phyloP scores from a whole-genome alignment of 2,888 invertebrate species.

The Zeuzera pyrina region DNA sequence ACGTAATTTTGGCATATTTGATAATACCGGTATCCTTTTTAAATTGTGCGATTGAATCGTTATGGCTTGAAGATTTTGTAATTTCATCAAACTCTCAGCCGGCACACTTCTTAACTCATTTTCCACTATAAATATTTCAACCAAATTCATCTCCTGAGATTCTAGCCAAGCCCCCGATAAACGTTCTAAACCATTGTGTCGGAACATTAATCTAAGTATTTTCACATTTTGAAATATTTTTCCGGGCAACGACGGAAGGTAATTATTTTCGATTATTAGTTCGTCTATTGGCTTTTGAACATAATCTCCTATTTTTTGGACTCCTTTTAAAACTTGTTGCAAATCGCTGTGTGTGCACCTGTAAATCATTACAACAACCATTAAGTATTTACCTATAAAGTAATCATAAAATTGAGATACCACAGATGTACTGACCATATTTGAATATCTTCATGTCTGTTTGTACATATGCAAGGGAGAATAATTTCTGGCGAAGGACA shows the following conservation, averaged over 20 bases:
- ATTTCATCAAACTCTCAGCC: slow-evolving; percentile 81
- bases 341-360: slow-evolving; percentile 96
- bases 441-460: slow-evolving; percentile 84
- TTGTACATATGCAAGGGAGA: slow-evolving; percentile 86
- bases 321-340: slow-evolving; percentile 81
- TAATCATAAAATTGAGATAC: background rate
- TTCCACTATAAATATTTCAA: slow-evolving; percentile 90
- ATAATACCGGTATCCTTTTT: slow-evolving; percentile 82
- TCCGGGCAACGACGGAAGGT: slow-evolving; percentile 87
- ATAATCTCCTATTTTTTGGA: slow-evolving; percentile 78
- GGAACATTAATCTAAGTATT: slow-evolving; percentile 84
- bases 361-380: slow-evolving; percentile 21
- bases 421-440: slow-evolving; percentile 78
- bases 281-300: slow-evolving; percentile 85
- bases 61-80: slow-evolving; percentile 85
- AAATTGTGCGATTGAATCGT: slow-evolving; percentile 85
- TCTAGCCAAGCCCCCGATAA: slow-evolving; percentile 87
- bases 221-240: slow-evolving; percentile 83
- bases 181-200: slow-evolving; percentile 87
- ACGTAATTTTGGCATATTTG: slow-evolving; percentile 78
- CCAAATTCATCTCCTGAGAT: slow-evolving; percentile 81
- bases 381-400: background rate
- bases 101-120: slow-evolving; percentile 85
- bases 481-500: slow-evolving; percentile 86
- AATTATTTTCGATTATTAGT: slow-evolving; percentile 89